Base-by-base conservation (phyloP, 2,888 invertebrate species). In the Acanthosepion pharaonis region DNA sequence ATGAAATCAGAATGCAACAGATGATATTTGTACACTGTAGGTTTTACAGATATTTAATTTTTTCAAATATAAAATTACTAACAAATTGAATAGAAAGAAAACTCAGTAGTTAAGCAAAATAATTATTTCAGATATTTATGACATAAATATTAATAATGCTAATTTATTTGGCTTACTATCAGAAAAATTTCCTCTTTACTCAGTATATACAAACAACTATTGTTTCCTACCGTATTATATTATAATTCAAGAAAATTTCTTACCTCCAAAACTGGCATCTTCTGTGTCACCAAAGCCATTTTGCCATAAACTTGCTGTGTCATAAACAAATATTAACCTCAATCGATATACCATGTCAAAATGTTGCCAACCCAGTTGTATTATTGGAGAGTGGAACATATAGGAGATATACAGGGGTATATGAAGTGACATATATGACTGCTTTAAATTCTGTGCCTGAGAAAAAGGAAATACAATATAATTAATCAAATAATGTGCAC, bases 361-460 rank as follows among this genome's bases (percentile, higher is more conserved):
- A 95, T 97, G 96, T 92, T 96, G 96, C 97, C 97, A 97, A 11
- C 97, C 97, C 28, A 96, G 96, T 0, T 96, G 96, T 5, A 96
- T 96, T 3, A 96, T 95, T 0, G 97, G 96, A 5, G 97, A 97
- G 95, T 97, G 97, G 95, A 97, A 97, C 33, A 97, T 96, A 95
- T 97, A 97, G n/a, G 97, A 97, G 49, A 97, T 97, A 95, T 96
- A 97, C 94, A 97, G 95, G 0, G 97, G 97, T 0, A 97, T 96
- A 23, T 95, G 95, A 94, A 97, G 95, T 11, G 97, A 96, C 59
- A 97, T 96, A 94, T 96, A 97, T 1, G 97, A 97, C 95, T 97
- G 97, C 20, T 96, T 97, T 92, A 96, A 94, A 95, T 97, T 96
- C 95, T 96, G 94, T 49, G 97, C 96, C 97, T 97, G 95, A 25